These are phyloP conservation scores for Echiichthys vipera DNA, from an alignment of 2,797 vertebrate genomes.

Conservation along the genomic window DNA sequence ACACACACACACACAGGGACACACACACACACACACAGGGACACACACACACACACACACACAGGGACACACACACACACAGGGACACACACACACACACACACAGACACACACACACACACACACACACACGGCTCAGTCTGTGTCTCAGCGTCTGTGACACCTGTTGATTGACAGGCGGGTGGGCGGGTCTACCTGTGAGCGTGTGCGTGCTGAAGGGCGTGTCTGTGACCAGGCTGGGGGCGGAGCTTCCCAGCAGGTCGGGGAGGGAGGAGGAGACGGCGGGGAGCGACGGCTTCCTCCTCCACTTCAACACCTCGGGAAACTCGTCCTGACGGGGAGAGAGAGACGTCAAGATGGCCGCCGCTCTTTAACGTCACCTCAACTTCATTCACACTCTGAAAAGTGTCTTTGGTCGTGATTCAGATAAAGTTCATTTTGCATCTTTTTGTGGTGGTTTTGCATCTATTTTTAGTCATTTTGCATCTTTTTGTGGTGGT, in stretches of 20 bases:
- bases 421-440: too few relatives aligned
- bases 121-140: neutral
- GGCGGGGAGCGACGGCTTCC: conserved; percentile 85
- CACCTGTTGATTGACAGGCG: conserved; percentile 18
- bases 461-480: too few relatives aligned
- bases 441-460: too few relatives aligned
- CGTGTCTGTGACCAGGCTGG: conserved; percentile 82
- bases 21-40: neutral
- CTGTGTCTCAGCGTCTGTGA: too few relatives aligned
- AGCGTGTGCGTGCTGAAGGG: conserved; percentile 76
- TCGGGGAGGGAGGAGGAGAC: conserved; percentile 88
- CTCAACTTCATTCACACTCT: too few relatives aligned
- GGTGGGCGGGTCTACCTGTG: conserved; percentile 36
- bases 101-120: too few relatives aligned
- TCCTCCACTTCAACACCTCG: conserved; percentile 90
- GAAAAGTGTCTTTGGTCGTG: too few relatives aligned
- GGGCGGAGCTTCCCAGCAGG: conserved; percentile 84
- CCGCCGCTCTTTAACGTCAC: neutral
- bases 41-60: too few relatives aligned
- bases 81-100: conserved; percentile 38
- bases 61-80: conserved; percentile 5
- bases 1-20: conserved; percentile 39
- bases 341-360: neutral
- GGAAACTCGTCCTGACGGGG: conserved; percentile 76
- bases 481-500: too few relatives aligned